Evolutionary conservation across 2,888 invertebrate species (phyloP), one percentile per base, ranked within the genome.

Genomic region (Chrysotoxum bicinctum): DNA sequence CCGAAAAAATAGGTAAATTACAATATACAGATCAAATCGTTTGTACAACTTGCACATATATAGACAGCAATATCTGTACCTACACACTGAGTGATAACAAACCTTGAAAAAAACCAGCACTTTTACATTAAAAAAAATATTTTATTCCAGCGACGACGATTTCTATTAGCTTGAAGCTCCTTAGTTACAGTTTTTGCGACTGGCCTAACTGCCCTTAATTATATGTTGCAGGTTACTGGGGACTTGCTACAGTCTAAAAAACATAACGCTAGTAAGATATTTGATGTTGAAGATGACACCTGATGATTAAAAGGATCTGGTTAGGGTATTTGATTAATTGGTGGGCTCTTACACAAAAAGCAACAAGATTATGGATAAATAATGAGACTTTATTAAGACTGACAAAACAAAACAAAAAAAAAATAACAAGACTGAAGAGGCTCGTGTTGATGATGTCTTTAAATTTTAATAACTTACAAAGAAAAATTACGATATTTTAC

Each of bases 341-440:
- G 32, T 35, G 21, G 6, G 35, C 35, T 50, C 32, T 66, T 66
- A 50, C 23, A 64, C 35, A 37, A 37, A 35, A 66, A 50, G 30
- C 21, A 35, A 66, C 35, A 23, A 23, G 48, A 66, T 66, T 66
- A 50, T 23, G 66, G 50, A 50, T 66, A 66, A 66, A 66, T 66
- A 66, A 66, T 66, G 66, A 50, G 66, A 35, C 50, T 50, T 66
- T 66, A 50, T 66, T 66, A 37, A 50, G 35, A 35, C 48, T 40
- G 21, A 9, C n/a, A n/a, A n/a, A n/a, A n/a, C n/a, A n/a, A 37
- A 26, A 8, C 2, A 16, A 9, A 9, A 6, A 30, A 9, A 56
- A n/a, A 16, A 8, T 2, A 8, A 43, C n/a, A n/a, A 50, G n/a
- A 48, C 45, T 43, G 2, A 19, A 35, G 37, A 37, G 35, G 58